phyloP scores from a whole-genome alignment of 1,140 invertebrate species.

The Ceratina japonica region DNA sequence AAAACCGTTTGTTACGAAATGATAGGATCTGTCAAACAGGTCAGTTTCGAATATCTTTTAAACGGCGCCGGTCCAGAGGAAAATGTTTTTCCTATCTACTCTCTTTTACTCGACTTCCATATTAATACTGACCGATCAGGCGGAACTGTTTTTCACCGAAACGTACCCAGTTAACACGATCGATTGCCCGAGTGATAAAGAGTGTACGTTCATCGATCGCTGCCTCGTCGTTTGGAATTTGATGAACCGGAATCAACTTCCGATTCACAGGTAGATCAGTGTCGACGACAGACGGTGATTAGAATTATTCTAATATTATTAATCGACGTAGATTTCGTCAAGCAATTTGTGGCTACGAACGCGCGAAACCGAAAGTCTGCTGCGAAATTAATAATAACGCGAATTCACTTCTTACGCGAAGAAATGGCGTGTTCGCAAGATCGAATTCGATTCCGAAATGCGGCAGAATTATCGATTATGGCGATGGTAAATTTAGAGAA shows the following conservation, averaged over 20 bases:
- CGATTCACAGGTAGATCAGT: conserved; percentile 65
- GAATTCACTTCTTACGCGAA: conserved; percentile 15
- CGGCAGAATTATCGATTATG: conserved; percentile 61
- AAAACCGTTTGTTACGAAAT: conserved; percentile 39
- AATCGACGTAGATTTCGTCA: conserved; percentile 63
- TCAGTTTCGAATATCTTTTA: conserved; percentile 52
- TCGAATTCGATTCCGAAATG: conserved; percentile 52
- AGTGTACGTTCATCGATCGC: conserved; percentile 57
- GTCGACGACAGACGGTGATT: too few relatives aligned
- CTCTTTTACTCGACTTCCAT: not conserved
- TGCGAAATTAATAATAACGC: conserved; percentile 49
- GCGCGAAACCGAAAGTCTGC: conserved; percentile 61
- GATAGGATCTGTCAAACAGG: conserved; percentile 1
- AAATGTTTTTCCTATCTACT: not conserved
- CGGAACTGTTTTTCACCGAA: not conserved
- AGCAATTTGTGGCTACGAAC: conserved; percentile 67
- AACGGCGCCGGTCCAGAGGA: conserved; percentile 10
- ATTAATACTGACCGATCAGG: conserved; percentile 5
- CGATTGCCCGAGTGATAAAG: conserved; percentile 59
- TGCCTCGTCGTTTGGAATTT: conserved; percentile 59
- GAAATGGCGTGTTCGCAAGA: not conserved
- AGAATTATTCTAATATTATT: not conserved
- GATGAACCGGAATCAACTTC: conserved; percentile 60
- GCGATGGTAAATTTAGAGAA: conserved; percentile 57
- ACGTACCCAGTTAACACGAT: conserved; percentile 40